These are phyloP conservation scores for Bimastos eiseni DNA, from an alignment of 2,888 invertebrate genomes.

Conservation along the genomic window DNA sequence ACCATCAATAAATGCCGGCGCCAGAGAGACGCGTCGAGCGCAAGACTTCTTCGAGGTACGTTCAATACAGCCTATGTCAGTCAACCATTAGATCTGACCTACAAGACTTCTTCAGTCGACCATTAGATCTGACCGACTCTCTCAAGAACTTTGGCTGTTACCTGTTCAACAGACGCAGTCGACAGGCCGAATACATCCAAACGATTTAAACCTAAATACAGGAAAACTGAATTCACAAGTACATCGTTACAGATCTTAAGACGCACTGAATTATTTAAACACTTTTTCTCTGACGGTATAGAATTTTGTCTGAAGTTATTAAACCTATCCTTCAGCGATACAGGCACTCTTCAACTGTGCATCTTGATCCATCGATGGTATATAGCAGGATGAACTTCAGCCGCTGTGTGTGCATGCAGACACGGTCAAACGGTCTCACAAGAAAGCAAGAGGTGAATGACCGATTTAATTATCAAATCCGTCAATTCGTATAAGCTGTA, in stretches of 20 bases:
- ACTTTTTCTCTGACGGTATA: not conserved
- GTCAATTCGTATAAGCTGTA: not conserved
- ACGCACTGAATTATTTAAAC: not conserved
- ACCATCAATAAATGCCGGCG: not conserved
- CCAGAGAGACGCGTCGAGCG: not conserved
- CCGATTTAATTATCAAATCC: not conserved
- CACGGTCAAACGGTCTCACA: not conserved
- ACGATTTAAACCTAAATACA: not conserved
- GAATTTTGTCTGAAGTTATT: too few relatives aligned
- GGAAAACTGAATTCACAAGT: not conserved
- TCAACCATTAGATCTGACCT: too few relatives aligned
- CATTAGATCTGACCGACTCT: not conserved
- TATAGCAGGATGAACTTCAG: not conserved
- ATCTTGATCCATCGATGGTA: not conserved
- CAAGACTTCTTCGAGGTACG: too few relatives aligned
- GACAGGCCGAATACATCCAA: not conserved
- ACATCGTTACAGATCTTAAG: not conserved
- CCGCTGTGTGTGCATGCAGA: not conserved
- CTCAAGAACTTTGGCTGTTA: not conserved
- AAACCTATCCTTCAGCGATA: not conserved
- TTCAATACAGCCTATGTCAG: not conserved
- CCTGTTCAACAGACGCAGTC: not conserved
- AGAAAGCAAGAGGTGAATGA: not conserved
- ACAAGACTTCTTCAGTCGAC: too few relatives aligned
- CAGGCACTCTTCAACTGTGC: not conserved